Evolutionary conservation across 2,113 vertebrate species (phyloP), one percentile per base, ranked within the genome.

Genomic region (Xenus cinereus): DNA sequence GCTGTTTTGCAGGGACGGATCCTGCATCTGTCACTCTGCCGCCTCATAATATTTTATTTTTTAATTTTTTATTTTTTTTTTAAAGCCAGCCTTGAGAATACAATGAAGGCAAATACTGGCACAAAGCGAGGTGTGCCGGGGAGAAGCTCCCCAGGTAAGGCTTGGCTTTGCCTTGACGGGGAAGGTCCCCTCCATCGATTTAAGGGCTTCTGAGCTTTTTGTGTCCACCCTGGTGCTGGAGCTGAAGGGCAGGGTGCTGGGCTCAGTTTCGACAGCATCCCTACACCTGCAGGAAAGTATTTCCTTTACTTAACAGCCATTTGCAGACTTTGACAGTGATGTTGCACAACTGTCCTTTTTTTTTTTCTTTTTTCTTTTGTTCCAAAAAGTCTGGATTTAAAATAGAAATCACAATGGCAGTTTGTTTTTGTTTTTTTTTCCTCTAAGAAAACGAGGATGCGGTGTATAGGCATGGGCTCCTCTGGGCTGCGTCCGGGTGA

Each of bases 221-320:
- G 51, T 6, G 27, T 59, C n/a, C 32, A 1, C 35, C n/a, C n/a
- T 8, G 37, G 2, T 37, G 68, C 45, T 2, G 1, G 53, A 73
- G 86, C 68, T 32, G 41, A 45, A 6, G 0, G 0, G 35, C 48
- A 41, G 75, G 66, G 43, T 60, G 68, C 72, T 0, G 1, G 35
- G 20, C 67, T 76, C 1, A 0, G 15, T 26, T 69, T 48, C 37
- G 7, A 5, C 6, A 74, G 37, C 39, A 15, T 46, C 77, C 28
- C 80, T 69, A 60, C 27, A 21, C 76, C 50, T 77, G 72, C 79
- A 74, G 75, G 30, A 41, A 17, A 32, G 19, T 6, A 4, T 43
- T 77, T 83, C 22, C 59, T 86, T 62, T 24, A 6, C 39, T 84
- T 24, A 59, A 23, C 46, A 41, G 10, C 53, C 35, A 21, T 73